These are phyloP conservation scores for Nyctibius bracteatus DNA, from an alignment of 2,113 vertebrate species.

Conservation along the genomic window DNA sequence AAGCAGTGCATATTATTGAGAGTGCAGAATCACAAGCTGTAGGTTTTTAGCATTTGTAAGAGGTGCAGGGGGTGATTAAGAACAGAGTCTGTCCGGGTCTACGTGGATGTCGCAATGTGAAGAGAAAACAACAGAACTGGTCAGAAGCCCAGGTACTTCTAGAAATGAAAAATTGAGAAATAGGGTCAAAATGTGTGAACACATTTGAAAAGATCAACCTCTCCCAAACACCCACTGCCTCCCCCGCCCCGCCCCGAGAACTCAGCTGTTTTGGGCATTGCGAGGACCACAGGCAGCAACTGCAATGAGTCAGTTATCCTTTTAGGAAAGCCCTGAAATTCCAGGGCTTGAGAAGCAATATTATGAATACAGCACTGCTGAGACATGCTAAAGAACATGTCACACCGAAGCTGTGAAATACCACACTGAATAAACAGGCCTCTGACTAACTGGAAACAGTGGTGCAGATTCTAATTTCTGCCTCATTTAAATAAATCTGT, in stretches of 20 bases:
- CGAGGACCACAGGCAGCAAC: not conserved
- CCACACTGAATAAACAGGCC: not conserved
- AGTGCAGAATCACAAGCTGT: not conserved
- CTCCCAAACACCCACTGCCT: not conserved
- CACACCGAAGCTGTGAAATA: not conserved
- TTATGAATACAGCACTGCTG: not conserved
- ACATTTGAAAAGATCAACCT: not conserved
- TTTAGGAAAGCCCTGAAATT: not conserved
- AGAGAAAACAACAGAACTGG: not conserved
- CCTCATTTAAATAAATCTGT: not conserved
- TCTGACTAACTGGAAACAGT: not conserved
- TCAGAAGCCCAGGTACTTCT: not conserved
- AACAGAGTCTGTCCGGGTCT: not conserved
- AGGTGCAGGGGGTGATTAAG: not conserved
- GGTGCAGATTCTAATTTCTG: not conserved
- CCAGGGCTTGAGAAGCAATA: not conserved
- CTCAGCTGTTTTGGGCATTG: not conserved
- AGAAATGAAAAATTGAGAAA: not conserved
- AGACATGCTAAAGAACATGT: not conserved
- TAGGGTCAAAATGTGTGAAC: not conserved
- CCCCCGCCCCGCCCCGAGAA: not conserved
- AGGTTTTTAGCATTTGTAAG: not conserved
- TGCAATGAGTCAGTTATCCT: not conserved
- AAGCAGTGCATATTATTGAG: not conserved
- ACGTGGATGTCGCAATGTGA: accelerated